Base-by-base conservation (phyloP, 2,113 vertebrate species). In the Crotophaga sulcirostris region DNA sequence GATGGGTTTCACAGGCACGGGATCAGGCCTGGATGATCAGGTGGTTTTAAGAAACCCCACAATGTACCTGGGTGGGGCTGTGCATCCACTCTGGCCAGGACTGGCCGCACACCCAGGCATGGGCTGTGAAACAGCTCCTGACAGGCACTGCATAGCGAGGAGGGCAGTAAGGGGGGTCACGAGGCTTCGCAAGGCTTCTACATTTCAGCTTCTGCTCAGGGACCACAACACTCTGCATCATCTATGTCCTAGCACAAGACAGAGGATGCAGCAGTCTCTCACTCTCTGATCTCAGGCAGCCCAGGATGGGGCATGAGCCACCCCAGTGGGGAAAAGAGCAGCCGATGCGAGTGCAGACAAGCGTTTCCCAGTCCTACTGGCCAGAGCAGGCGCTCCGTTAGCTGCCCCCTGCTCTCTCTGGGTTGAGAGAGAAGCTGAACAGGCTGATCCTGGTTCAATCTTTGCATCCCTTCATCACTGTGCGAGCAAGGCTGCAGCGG, bases 1-100 rank as follows among this genome's bases (percentile, higher is more conserved):
- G 64, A 44, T 51, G 62, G 54, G 51, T 58, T 94, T 72, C 42
- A 29, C 56, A 44, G 75, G 87, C 3, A 0, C 81, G 68, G 88
- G 72, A 78, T 64, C 29, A 18, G 79, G 75, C 69, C 58, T 56
- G 58, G 58, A 25, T 38, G 63, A 73, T 83, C 82, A 68, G 62
- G 72, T 82, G 70, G 56, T 36, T 93, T 87, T 25, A 49, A 70
- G 69, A 45, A 51, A 34, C n/a, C 31, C 25, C 51, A 38, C 17
- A 0, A 19, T 2, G 1, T 56, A 60, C 42, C 47, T 51, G 45
- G 49, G 13, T 59, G 49, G 69, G 52, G 42, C 24, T 34, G 21
- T 0, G 0, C 13, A 20, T 13, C 8, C 0, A 0, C 76, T 89
- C 59, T 16, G 36, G 55, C 5, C 76, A 36, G 26, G n/a, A 31